phyloP scores from a whole-genome alignment of 2,113 vertebrate genomes.

The Coptodon rendalli region DNA sequence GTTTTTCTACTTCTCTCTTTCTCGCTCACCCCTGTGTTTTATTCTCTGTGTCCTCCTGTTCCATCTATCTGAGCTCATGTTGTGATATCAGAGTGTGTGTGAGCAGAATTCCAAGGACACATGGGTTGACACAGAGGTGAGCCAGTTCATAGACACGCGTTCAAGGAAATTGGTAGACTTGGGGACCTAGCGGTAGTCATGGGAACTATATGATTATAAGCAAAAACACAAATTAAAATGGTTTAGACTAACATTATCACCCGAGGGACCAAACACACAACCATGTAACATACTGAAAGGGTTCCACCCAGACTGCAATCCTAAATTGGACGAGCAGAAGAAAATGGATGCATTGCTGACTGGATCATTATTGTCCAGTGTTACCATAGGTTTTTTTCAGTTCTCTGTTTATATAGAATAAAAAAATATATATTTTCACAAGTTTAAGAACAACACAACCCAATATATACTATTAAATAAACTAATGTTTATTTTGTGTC shows the following conservation, averaged over 20 bases:
- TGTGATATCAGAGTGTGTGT: constrained; percentile 2
- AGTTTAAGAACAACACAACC: background rate
- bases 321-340: background rate
- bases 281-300: background rate
- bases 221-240: background rate
- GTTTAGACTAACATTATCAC: background rate
- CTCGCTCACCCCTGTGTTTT: background rate
- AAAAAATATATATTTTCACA: background rate
- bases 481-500: background rate
- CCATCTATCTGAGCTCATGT: background rate
- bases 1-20: background rate
- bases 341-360: background rate
- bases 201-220: background rate
- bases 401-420: background rate
- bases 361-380: background rate
- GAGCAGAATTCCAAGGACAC: constrained; percentile 13
- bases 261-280: background rate
- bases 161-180: background rate
- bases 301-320: background rate
- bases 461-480: background rate
- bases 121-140: constrained; percentile 5
- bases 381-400: background rate
- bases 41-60: background rate
- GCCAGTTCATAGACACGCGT: background rate
- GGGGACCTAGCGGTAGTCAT: background rate